Conservation (phyloP, 2,888 invertebrate genomes). For the Diplolepis rosae region DNA sequence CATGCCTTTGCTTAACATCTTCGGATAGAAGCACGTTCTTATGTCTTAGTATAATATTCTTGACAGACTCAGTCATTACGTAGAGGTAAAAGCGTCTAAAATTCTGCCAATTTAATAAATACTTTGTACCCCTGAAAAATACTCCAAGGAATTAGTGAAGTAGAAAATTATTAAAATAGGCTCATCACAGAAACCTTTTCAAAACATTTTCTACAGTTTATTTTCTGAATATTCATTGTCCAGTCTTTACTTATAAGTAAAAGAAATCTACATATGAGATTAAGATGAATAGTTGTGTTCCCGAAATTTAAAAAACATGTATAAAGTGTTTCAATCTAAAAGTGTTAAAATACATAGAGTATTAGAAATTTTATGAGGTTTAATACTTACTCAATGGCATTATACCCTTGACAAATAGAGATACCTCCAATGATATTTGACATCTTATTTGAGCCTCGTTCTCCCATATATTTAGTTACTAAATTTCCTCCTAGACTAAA, state of each 20-base stretch:
- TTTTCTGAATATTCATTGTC: too few relatives aligned
- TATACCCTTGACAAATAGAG: conserved; percentile 96
- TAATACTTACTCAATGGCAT: conserved; percentile 88
- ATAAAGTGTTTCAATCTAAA: too few relatives aligned
- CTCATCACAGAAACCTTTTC: too few relatives aligned
- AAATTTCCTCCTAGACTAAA: conserved; percentile 96
- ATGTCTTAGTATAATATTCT: conserved; percentile 90
- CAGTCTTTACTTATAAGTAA: too few relatives aligned
- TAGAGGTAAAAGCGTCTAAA: conserved; percentile 92
- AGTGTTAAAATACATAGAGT: conserved; percentile 30
- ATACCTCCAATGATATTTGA: conserved; percentile 88
- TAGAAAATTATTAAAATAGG: background rate
- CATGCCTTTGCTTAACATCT: conserved; percentile 81
- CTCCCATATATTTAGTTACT: conserved; percentile 94
- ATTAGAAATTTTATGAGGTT: background rate
- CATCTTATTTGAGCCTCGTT: conserved; percentile 79
- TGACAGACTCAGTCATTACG: conserved; percentile 94
- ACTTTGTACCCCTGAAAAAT: conserved; percentile 82
- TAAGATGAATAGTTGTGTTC: too few relatives aligned
- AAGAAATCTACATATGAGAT: too few relatives aligned
- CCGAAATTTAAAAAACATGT: too few relatives aligned
- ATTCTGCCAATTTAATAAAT: conserved; percentile 90
- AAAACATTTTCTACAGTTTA: too few relatives aligned
- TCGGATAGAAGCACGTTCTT: conserved; percentile 84
- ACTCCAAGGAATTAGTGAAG: background rate